A percentile compares a stretch with the other conserved stretches of the same genome.
Conservation (phyloP, 2,797 vertebrate genomes). For the Lerista edwardsae region DNA sequence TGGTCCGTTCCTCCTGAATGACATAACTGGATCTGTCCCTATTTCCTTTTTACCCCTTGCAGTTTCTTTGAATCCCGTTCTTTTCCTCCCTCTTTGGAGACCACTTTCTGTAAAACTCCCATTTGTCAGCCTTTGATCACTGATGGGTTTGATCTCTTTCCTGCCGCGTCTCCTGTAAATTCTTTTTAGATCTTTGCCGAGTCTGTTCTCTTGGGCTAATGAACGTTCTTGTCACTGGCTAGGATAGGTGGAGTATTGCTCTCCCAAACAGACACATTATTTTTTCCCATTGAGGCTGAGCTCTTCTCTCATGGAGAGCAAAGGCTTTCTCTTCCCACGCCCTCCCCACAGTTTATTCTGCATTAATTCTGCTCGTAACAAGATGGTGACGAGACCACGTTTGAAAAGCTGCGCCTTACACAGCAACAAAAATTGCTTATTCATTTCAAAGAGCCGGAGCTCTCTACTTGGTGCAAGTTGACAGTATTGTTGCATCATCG, state of each 20-base stretch:
- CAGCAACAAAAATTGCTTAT: not conserved
- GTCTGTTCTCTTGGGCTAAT: not conserved
- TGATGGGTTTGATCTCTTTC: not conserved
- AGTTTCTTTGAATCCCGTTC: not conserved
- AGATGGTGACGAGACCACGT: not conserved
- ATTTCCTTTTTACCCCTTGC: not conserved
- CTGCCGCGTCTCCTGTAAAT: not conserved
- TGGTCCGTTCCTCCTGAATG: too few relatives aligned
- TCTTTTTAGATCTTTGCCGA: too few relatives aligned
- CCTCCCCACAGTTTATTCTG: not conserved
- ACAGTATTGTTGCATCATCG: slow-evolving; percentile 2
- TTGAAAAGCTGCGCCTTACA: not conserved
- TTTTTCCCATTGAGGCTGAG: too few relatives aligned
- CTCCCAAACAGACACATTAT: not conserved
- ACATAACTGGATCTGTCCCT: not conserved
- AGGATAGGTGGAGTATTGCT: not conserved
- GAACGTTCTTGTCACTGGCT: not conserved
- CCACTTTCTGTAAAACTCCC: not conserved
- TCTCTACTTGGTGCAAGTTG: not conserved
- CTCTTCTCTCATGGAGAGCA: not conserved
- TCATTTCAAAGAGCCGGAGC: not conserved
- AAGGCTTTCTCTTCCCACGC: not conserved
- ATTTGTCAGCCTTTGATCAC: not conserved
- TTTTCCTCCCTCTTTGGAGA: not conserved
- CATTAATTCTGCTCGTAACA: not conserved